Evolutionary conservation across 2,797 vertebrate genomes (phyloP), one percentile per base, ranked within the genome.

Genomic region (Gadopsis bispinosus): DNA sequence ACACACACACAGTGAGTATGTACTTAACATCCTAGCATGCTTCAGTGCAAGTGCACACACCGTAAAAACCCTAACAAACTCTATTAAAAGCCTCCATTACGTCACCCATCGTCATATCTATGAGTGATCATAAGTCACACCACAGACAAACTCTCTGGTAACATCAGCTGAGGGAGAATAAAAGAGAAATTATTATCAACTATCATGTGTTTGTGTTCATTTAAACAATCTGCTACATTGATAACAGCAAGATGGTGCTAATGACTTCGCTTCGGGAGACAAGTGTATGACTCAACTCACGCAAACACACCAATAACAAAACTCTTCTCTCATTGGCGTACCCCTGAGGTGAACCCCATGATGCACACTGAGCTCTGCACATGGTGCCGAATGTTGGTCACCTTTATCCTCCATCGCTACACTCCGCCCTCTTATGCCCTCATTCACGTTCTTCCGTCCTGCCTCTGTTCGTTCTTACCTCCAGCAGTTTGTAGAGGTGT

Each of bases 401-500:
- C 62, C 43, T 39, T 48, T 19, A 26, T 53, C 74, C 11, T 50
- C 20, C 22, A 6, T 29, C 33, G 29, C 62, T 5, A 26, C 54
- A 41, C 51, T 39, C 7, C 33, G 35, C 45, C 20, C n/a, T 53
- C 10, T 1, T 16, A n/a, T 2, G 0, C 19, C 19, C 20, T 33
- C 50, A 8, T 33, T 58, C 41, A 13, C 20, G 22, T 20, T 50
- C 7, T 17, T 26, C 37, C 4, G 11, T 9, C 8, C 11, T 69
- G 20, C n/a, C 19, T 9, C 41, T 4, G 6, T 29, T 43, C 54
- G 11, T 8, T 33, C 82, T 88, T n/a, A 94, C 93, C 98, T 99
- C 97, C 85, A 99, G 90, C 83, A 98, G 93, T 79, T 98, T 98
- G 94, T 99, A 99, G 83, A 99, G 92, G 79, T 97, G 97, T 80